Base-by-base conservation (phyloP, 2,888 invertebrate genomes). In the Melanostoma mellinum region DNA sequence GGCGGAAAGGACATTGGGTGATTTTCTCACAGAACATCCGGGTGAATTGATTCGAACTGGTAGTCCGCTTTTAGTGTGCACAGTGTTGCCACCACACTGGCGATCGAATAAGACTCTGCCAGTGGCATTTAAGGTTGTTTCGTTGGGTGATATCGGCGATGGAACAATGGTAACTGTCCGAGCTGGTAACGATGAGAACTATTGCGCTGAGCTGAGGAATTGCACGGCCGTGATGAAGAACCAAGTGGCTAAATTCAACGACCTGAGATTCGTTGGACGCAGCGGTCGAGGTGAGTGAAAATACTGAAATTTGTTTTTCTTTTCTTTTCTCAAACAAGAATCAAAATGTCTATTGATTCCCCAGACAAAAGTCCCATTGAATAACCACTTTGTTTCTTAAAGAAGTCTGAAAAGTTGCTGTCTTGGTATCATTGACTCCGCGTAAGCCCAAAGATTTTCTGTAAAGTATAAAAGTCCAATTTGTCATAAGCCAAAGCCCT, bases 121-220 rank as follows among this genome's bases (percentile, higher is more conserved):
- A 58, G 95, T 97, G 79, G 98, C 98, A 68, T 99, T 99, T 93
- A 98, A 98, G 92, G 98, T 99, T 88, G 96, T 98, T 72, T 97
- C 98, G 3, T 92, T 99, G 69, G 97, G 98, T 6, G 98, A 98
- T 88, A 95, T 99, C 30, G 96, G 96, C 87, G 99, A 99, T 90
- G 99, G 99, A 1, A 99, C 99, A 42, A 93, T 97, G 92, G 99
- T 99, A 86, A 97, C 97, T 6, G 97, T 99, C 46, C 93, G 97
- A 50, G 99, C 99, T 20, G 99, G 99, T 30, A 99, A 99, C 92
- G 99, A 99, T 89, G 99, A 99, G 92, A 99, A 99, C 92, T 98
- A 95, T 91, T 98, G 97, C 90, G 99, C 98, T 48, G 99, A 99
- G 91, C 92, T 99, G 87, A 92, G 98, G 89, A 99, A 99, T 92